phyloP scores from a whole-genome alignment of 2,888 invertebrate species.

The Hydriomena furcata region DNA sequence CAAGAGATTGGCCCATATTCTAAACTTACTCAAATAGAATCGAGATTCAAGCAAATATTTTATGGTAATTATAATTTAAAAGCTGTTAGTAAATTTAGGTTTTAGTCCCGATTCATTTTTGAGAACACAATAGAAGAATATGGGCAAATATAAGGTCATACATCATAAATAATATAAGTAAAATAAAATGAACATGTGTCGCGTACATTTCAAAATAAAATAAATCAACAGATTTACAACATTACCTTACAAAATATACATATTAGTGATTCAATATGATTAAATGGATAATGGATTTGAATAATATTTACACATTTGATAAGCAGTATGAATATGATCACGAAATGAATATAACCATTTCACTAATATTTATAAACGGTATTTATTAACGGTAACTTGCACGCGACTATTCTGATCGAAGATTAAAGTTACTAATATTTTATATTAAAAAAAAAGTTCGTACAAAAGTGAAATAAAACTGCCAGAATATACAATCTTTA shows the following conservation, averaged over 20 bases:
- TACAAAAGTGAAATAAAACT: conserved; percentile 8
- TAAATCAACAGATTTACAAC: conserved; percentile 32
- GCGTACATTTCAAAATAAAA: conserved; percentile 16
- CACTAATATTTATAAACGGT: conserved; percentile 16
- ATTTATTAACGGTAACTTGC: no score
- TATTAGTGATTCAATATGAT: conserved; percentile 50
- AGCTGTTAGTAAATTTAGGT: no score
- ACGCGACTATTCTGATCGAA: conserved; percentile 24
- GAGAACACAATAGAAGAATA: no score
- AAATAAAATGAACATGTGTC: conserved; percentile 6
- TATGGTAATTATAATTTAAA: no score
- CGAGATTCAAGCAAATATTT: no score
- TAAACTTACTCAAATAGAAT: no score
- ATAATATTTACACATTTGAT: conserved; percentile 42
- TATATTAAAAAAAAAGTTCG: conserved; percentile 7
- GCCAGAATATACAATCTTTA: conserved; percentile 13
- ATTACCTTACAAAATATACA: conserved; percentile 35
- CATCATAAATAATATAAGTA: not conserved
- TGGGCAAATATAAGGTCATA: conserved; percentile 3
- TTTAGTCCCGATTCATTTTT: no score
- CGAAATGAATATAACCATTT: conserved; percentile 44
- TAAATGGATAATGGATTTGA: conserved; percentile 48
- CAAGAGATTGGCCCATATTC: no score
- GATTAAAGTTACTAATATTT: conserved; percentile 4
- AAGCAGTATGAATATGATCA: conserved; percentile 27